phyloP scores from a whole-genome alignment of 2,113 vertebrate species.

The Connochaetes taurinus region DNA sequence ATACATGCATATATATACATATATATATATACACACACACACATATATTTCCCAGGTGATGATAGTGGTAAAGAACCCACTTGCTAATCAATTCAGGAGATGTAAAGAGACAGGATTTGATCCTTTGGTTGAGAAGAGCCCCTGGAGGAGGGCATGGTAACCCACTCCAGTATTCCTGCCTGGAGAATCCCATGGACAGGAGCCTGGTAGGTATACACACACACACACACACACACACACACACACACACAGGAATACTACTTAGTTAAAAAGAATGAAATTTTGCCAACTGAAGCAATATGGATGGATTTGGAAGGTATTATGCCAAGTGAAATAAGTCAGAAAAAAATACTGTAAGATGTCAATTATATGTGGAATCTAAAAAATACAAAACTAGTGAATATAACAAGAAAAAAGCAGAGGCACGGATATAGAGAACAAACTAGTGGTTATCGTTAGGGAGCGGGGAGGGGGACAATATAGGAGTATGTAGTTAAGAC shows the following conservation, averaged over 20 bases:
- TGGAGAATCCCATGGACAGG: not conserved
- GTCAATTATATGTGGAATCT: not conserved
- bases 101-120: not conserved
- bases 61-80: not conserved
- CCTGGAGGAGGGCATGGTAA: not conserved
- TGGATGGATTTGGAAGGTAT: not conserved
- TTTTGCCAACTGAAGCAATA: not conserved
- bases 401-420: not conserved
- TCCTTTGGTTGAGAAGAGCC: not conserved
- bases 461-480: not conserved
- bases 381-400: not conserved
- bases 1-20: rapidly evolving
- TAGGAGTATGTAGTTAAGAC: not conserved
- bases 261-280: not conserved
- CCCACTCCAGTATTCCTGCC: not conserved
- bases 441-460: not conserved
- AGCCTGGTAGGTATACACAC: not conserved
- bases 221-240: not conserved
- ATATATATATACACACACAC: not conserved
- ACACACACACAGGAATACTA: not conserved
- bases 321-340: not conserved
- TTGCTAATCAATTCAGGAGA: not conserved
- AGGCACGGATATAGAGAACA: not conserved
- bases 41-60: not conserved
- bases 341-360: not conserved